Base-by-base conservation (phyloP, 1,140 invertebrate genomes). In the Bombus sibiricus region DNA sequence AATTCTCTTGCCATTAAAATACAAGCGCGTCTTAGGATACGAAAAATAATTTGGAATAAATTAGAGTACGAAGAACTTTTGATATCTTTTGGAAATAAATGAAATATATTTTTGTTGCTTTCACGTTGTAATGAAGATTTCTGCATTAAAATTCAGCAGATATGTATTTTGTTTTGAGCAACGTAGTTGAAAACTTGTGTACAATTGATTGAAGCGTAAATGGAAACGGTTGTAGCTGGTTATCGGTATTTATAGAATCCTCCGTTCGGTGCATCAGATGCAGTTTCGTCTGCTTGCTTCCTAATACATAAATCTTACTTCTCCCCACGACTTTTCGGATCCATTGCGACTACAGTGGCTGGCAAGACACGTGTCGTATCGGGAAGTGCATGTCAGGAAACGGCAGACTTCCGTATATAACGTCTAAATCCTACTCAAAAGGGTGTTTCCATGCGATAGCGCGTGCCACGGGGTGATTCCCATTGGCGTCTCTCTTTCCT, bases 361-460 rank as follows among this genome's bases (percentile, higher is more conserved):
- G 86, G 59, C 78, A 73, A 79, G 89, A 92, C 92, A 92, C 90
- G 88, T 92, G 91, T 91, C 87, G 79, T 80, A 86, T 86, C 89
- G 81, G 76, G 84, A 88, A 85, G 89, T 87, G 85, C 82, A 85
- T 90, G 86, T 81, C 79, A 84, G 69, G 71, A 83, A 77, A 75
- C 77, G 79, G 77, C 69, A 68, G 68, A 89, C 83, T 68, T 77
- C 88, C 64, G 83, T 88, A 88, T 86, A 86, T 90, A 88, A 85
- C 88, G 80, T 89, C 85, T 87, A 89, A 90, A 90, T 88, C 79
- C 66, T 59, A 76, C 66, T 68, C n/a, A 34, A 86, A 88, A 91
- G 91, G 88, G 86, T 87, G 83, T 81, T 78, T 83, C 66, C 64
- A 83, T 32, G 62, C 53, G 37, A 76, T 71, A 87, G 85, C 92